Percentiles rank a stretch among this genome's conserved stretches.
Evolutionary conservation across 2,888 invertebrate species (phyloP).

Genomic region (Iselma pallidipennis): DNA sequence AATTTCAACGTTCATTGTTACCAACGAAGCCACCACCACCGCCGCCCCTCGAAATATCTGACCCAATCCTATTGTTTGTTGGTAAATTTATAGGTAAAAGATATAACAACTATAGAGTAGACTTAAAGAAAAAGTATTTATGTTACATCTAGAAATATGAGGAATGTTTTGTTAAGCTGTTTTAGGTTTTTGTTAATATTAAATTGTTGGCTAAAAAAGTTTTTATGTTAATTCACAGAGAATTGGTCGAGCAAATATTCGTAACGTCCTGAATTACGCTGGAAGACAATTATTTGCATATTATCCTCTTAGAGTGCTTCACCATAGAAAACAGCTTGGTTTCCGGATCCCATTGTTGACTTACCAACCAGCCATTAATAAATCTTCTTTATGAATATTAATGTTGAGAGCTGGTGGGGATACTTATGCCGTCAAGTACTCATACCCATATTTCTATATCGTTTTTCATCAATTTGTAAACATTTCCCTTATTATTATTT

Average conservation of each 20-base stretch:
- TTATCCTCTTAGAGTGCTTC: slow-evolving; percentile 9
- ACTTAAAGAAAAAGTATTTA: too few species aligned
- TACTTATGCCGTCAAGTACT: background rate
- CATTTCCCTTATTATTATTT: background rate
- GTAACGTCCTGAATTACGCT: background rate
- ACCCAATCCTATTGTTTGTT: slow-evolving; percentile 7
- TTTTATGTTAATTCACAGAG: background rate
- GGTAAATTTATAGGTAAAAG: background rate
- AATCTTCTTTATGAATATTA: slow-evolving; percentile 22
- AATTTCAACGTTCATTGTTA: slow-evolving; percentile 26
- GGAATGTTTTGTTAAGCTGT: too few species aligned
- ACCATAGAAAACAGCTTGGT: slow-evolving; percentile 7
- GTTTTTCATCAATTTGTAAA: background rate
- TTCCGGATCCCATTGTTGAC: slow-evolving; percentile 12
- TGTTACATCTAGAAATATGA: too few species aligned
- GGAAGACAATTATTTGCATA: slow-evolving; percentile 17
- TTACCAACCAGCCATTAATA: slow-evolving; percentile 8
- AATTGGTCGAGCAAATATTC: background rate
- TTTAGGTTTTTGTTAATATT: too few species aligned
- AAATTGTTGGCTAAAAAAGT: too few species aligned
- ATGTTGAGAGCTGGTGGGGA: background rate
- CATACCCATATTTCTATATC: background rate
- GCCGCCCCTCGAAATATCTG: slow-evolving; percentile 8
- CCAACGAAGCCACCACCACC: background rate
- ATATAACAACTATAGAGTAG: too few species aligned